These are phyloP conservation scores for Autographa gamma DNA, from an alignment of 2,888 invertebrate genomes.

Conservation along the genomic window DNA sequence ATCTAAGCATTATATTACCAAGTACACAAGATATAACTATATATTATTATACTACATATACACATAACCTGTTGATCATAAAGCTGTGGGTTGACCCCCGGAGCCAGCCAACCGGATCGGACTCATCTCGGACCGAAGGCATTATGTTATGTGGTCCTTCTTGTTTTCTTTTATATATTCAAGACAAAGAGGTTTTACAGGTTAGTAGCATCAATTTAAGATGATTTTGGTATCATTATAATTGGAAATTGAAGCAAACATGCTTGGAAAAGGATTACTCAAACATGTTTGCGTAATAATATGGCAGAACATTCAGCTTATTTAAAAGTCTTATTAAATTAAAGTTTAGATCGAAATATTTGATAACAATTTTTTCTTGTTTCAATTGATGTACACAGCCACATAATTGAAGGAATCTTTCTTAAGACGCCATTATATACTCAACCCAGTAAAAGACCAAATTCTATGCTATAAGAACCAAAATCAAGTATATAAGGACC, in stretches of 20 bases:
- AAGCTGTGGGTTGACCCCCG: slow-evolving; percentile 54
- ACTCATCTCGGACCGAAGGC: slow-evolving; percentile 39
- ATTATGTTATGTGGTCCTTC: slow-evolving; percentile 25
- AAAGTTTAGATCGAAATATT: too few relatives aligned
- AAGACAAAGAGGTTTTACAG: background rate
- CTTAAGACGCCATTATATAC: too few relatives aligned
- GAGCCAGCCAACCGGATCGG: slow-evolving; percentile 29
- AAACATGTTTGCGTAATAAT: too few relatives aligned
- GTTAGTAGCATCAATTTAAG: background rate
- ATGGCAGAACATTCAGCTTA: too few relatives aligned
- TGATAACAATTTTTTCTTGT: too few relatives aligned
- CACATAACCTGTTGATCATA: slow-evolving; percentile 42
- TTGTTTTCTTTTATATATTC: slow-evolving; percentile 14
- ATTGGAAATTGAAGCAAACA: background rate
- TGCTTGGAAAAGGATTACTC: too few relatives aligned
- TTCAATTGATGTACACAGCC: too few relatives aligned
- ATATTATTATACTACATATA: background rate
- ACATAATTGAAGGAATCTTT: too few relatives aligned
- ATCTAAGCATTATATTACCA: too few relatives aligned
- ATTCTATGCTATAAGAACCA: too few relatives aligned
- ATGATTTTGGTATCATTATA: background rate
- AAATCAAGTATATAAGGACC: background rate
- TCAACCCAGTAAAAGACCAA: too few relatives aligned
- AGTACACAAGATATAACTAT: background rate
- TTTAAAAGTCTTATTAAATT: too few relatives aligned